These are phyloP conservation scores for Coremacera marginata DNA, from an alignment of 2,888 invertebrate species.

Conservation along the genomic window DNA sequence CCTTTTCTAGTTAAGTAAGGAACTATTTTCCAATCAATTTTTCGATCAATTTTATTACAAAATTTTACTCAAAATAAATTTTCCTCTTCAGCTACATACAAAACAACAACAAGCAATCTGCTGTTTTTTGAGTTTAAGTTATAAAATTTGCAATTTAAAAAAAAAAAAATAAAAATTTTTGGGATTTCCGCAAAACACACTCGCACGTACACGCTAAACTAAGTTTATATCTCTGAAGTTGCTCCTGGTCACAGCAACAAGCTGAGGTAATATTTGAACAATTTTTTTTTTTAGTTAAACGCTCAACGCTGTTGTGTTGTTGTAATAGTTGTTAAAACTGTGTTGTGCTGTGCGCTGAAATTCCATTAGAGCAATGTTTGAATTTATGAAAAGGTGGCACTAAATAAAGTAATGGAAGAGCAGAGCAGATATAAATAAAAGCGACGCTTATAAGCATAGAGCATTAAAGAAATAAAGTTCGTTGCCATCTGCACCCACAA, in stretches of 20 bases:
- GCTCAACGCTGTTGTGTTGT: neutral
- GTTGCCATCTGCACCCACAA: slow-evolving; percentile 14
- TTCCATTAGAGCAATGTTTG: slow-evolving; percentile 25
- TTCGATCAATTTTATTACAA: too few species aligned
- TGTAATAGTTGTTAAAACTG: neutral
- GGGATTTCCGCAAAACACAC: neutral
- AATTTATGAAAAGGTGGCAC: slow-evolving; percentile 18
- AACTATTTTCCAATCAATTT: too few species aligned
- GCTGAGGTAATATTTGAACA: neutral
- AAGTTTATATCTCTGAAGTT: neutral
- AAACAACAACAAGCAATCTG: neutral
- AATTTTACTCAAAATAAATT: too few species aligned
- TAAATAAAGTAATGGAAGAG: slow-evolving; percentile 10
- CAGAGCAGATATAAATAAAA: neutral
- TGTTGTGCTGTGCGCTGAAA: neutral
- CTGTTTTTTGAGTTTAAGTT: neutral
- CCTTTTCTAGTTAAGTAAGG: too few species aligned
- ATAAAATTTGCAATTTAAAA: neutral
- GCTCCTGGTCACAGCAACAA: slow-evolving; percentile 8
- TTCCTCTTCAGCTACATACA: neutral
- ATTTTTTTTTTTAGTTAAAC: neutral
- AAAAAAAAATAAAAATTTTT: too few species aligned
- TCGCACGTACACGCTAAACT: neutral
- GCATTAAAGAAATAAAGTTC: neutral
- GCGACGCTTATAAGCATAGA: neutral